Conservation (phyloP, 2,113 vertebrate genomes). For the Calcarius ornatus region DNA sequence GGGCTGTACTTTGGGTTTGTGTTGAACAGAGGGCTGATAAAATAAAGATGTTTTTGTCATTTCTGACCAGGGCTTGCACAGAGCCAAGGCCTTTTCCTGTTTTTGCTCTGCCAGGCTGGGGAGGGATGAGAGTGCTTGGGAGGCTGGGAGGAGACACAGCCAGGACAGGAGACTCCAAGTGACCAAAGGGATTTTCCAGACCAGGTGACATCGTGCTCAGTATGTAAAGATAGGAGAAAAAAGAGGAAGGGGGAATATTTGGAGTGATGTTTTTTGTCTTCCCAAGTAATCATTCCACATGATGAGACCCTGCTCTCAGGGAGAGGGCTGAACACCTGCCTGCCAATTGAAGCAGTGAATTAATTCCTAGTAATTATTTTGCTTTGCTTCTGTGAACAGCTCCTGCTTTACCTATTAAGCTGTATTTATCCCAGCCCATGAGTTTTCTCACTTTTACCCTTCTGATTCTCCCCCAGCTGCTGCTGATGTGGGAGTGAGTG, state of each 20-base stretch:
- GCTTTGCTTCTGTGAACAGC: background rate
- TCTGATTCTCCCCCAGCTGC: background rate
- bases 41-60: background rate
- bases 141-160: background rate
- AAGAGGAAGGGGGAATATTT: background rate
- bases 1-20: background rate
- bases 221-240: rapidly evolving
- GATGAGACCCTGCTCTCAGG: background rate
- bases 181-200: background rate
- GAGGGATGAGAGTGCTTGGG: background rate
- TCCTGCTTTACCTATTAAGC: background rate
- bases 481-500: background rate
- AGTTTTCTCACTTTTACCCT: background rate
- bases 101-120: rapidly evolving
- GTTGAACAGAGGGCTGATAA: background rate
- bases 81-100: background rate
- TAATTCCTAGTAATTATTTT: background rate
- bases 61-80: background rate
- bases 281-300: rapidly evolving
- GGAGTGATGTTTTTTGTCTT: background rate
- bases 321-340: background rate
- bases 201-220: rapidly evolving
- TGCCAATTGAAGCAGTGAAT: background rate
- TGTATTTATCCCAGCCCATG: background rate
- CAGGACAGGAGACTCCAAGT: background rate